Percentiles rank a stretch among this genome's conserved stretches.
Conservation (phyloP, 2,113 vertebrate species). For the Corythornis vintsioides region DNA sequence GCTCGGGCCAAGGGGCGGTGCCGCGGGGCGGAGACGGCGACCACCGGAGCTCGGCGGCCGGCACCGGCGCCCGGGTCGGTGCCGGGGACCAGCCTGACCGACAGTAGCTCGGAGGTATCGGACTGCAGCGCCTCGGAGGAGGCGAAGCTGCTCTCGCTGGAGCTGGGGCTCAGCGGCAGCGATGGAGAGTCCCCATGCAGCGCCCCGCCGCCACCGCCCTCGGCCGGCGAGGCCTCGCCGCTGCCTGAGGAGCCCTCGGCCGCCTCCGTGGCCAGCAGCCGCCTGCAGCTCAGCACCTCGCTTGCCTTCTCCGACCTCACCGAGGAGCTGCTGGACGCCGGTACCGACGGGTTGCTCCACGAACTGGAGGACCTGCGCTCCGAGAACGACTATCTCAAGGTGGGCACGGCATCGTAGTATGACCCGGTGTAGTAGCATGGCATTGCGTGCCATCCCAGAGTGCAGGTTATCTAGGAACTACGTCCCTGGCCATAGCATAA, state of each 20-base stretch:
- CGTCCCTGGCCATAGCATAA: too few relatives aligned
- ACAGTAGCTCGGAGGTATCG: slow-evolving; percentile 94
- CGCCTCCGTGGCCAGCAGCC: slow-evolving; percentile 85
- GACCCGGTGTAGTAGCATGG: not conserved
- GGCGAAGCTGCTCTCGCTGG: slow-evolving; percentile 80
- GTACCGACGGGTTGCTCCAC: slow-evolving; percentile 87
- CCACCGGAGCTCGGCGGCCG: slow-evolving; percentile 16
- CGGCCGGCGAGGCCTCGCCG: slow-evolving; percentile 75
- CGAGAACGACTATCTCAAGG: slow-evolving; percentile 98
- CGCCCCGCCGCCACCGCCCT: slow-evolving; percentile 68
- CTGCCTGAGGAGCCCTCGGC: slow-evolving; percentile 85
- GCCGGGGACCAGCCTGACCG: slow-evolving; percentile 78
- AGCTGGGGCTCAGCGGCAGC: slow-evolving; percentile 76
- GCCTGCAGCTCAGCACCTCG: slow-evolving; percentile 90
- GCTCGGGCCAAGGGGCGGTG: slow-evolving; percentile 66
- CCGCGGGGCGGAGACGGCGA: slow-evolving; percentile 60
- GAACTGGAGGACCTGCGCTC: slow-evolving; percentile 96
- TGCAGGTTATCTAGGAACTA: too few relatives aligned
- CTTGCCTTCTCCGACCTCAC: slow-evolving; percentile 96
- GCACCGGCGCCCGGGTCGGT: slow-evolving; percentile 23
- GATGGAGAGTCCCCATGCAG: slow-evolving; percentile 70
- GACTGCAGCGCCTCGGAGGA: slow-evolving; percentile 91
- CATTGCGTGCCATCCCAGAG: not conserved
- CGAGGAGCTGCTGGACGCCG: slow-evolving; percentile 90
- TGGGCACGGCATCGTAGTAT: slow-evolving; percentile 56